Evolutionary conservation across 2,888 invertebrate genomes (phyloP), one percentile per base, ranked within the genome.

Genomic region (Phlogophora meticulosa): DNA sequence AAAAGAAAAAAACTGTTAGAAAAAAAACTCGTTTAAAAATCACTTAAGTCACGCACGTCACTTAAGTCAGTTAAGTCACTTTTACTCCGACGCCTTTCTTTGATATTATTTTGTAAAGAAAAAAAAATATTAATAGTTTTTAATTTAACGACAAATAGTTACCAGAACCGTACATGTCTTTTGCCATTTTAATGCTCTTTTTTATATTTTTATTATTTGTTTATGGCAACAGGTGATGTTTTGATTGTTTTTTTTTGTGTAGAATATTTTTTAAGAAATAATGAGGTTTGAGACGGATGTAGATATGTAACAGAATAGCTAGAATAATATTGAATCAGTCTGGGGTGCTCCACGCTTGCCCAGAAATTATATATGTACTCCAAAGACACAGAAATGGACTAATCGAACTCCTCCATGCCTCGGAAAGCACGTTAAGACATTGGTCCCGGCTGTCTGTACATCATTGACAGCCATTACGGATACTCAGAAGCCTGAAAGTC

Each of bases 131-230:
- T 28, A 20, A 55, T 81, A 81, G 78, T 74, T 75, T 71, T 72
- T 75, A 81, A 66, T 49, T 65, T 38, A 58, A 63, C 43, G 52
- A 65, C 74, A 65, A 40, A 78, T 81, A 81, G 81, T 81, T 81
- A 81, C 81, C 81, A 81, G 65, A 72, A 75, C 55, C 62, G 66
- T 83, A 83, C 65, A 78, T 81, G 69, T 81, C 53, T 73, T 76
- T 78, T 75, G 75, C 72, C 84, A 81, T 80, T 76, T 71, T 65
- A 75, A 83, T 78, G 82, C 75, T 83, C 82, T 81, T 81, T 68
- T 68, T 68, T 63, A 34, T 77, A 53, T 77, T 73, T 76, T 81
- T 70, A 71, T 71, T 63, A 73, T 68, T 53, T 57, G 49, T 51
- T 52, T 38, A 22, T 13, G 52, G 42, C 45, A 10, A 34, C 45